Evolutionary conservation across 1,140 invertebrate genomes (phyloP).

Genomic region (Macrobrachium nipponense): DNA sequence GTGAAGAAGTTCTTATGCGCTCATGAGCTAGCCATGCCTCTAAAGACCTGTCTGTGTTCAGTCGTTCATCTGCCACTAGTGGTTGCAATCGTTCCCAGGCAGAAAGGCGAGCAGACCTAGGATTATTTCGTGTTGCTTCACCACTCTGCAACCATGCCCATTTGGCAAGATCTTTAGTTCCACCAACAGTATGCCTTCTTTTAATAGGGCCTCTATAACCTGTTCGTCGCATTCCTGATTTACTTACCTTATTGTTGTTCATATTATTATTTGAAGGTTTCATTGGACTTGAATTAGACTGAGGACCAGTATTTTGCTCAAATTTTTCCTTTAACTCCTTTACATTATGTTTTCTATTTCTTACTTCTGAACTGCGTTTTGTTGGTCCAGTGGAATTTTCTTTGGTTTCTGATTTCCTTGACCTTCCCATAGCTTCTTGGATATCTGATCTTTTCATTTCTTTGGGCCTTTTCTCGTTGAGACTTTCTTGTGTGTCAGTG

Average conservation of each 20-base stretch:
- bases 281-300: constrained; percentile 27
- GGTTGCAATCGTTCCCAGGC: constrained; percentile 70
- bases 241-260: constrained; percentile 45
- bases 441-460: constrained; percentile 55
- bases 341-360: constrained; percentile 61
- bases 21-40: constrained; percentile 57
- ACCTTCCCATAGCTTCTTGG: constrained; percentile 28
- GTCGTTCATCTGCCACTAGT: constrained; percentile 63
- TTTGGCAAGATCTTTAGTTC: constrained; percentile 85
- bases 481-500: constrained; percentile 55
- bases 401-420: constrained; percentile 39
- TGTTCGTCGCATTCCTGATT: constrained; percentile 35
- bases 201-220: constrained; percentile 71
- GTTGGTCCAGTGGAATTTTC: constrained; percentile 18
- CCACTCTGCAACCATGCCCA: constrained; percentile 69
- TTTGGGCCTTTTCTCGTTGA: constrained; percentile 58
- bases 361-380: constrained; percentile 50
- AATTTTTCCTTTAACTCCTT: constrained; percentile 64
- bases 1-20: constrained; percentile 58
- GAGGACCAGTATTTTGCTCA: constrained; percentile 50
- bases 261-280: constrained; percentile 53
- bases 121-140: constrained; percentile 70
- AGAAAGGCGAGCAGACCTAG: constrained; percentile 68
- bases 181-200: constrained; percentile 90
- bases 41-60: constrained; percentile 46